Conservation (phyloP, 1,140 invertebrate genomes). For the Procambarus clarkii region DNA sequence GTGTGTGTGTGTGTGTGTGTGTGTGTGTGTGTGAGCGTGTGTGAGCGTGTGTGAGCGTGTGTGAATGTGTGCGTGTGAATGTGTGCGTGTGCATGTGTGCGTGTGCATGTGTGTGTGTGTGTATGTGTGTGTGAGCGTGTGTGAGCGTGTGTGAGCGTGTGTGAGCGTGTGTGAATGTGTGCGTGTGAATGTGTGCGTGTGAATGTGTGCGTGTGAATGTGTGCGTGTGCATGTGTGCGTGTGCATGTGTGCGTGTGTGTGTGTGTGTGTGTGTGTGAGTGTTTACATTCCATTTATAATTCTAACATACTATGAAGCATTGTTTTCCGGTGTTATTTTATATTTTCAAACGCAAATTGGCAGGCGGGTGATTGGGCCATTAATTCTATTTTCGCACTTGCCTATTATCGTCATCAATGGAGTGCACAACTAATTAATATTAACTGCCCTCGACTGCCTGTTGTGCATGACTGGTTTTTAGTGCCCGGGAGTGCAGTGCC, state of each 20-base stretch:
- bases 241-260: not conserved
- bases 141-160: too few relatives aligned
- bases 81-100: too few relatives aligned
- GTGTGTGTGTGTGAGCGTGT: too few relatives aligned
- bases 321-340: not conserved
- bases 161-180: too few relatives aligned
- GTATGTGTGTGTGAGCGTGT: too few relatives aligned
- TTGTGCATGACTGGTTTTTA: too few relatives aligned
- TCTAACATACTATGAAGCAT: not conserved
- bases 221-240: not conserved
- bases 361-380: not conserved
- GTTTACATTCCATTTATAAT: not conserved
- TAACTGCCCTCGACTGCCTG: conserved; percentile 1
- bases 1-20: too few relatives aligned
- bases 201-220: not conserved
- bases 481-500: too few relatives aligned
- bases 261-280: not conserved
- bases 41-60: too few relatives aligned
- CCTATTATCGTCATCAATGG: not conserved
- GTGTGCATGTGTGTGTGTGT: too few relatives aligned
- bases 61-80: too few relatives aligned
- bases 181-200: not conserved
- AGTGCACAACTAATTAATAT: conserved; percentile 1
- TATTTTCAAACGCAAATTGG: not conserved
- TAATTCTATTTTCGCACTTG: not conserved